Base-by-base conservation (phyloP, 2,797 vertebrate species). In the Myiotriccus ornatus region DNA sequence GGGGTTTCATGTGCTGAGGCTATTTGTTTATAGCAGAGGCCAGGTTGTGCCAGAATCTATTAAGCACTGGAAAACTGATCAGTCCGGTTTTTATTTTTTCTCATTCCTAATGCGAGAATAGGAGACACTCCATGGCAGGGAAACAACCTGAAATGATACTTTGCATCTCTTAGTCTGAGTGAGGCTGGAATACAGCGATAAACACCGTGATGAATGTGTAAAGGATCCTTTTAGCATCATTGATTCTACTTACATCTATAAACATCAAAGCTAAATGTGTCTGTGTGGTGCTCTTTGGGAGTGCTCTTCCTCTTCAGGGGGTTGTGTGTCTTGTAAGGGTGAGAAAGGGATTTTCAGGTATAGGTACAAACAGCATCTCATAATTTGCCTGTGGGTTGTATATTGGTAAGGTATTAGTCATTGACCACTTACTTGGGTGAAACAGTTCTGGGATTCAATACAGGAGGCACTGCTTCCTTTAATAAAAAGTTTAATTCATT, bases 11-110 rank as follows among this genome's bases (percentile, higher is more conserved):
- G 84, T 84, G 84, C 84, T 84, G 71, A 87, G 90, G 79, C 86
- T 93, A 79, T 94, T 97, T 96, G 88, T 95, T 95, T 96, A 80
- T 92, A 56, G 73, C 37, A 1, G 76, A 79, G 91, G 68, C 93
- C 85, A 84, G 91, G 73, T 93, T 91, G 84, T 96, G 91, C 90
- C 94, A 95, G 65, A 89, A 82, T 90, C 88, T 94, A n/a, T 91
- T 89, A 93, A 92, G 90, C 34, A 14, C 46, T 10, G 94, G 46
- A 78, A 87, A 93, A 84, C 62, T 44, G 85, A 94, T 94, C 62
- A n/a, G 80, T 75, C 56, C 16, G 17, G 12, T 62, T 91, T 71
- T 90, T 90, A 62, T 32, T 5, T 43, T 43, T 43, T 7, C 64
- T 83, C 28, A 5, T 87, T 94, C n/a, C 47, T 76, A 37, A 73